phyloP scores from a whole-genome alignment of 2,113 vertebrate species.

The Apaloderma vittatum region DNA sequence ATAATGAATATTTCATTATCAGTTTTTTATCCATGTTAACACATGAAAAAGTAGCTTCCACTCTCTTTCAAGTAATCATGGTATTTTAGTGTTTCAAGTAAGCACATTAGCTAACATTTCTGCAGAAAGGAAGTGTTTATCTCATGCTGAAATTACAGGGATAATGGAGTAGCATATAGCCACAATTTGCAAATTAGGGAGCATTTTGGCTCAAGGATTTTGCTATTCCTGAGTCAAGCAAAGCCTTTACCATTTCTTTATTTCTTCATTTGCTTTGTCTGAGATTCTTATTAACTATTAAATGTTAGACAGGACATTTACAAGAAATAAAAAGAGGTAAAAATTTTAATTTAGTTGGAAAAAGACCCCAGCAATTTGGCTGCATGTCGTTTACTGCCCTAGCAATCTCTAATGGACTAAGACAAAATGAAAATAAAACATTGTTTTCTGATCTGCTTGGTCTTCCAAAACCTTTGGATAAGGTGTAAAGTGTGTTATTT shows the following conservation, averaged over 20 bases:
- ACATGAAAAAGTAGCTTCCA: not conserved
- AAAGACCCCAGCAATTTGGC: not conserved
- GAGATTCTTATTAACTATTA: not conserved
- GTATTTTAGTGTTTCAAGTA: not conserved
- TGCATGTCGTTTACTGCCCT: not conserved
- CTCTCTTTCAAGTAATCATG: not conserved
- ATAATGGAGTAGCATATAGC: not conserved
- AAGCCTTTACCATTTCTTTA: not conserved
- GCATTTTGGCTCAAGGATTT: not conserved
- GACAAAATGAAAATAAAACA: not conserved
- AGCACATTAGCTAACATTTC: not conserved
- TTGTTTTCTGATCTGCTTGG: not conserved
- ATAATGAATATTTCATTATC: not conserved
- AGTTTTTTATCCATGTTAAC: not conserved
- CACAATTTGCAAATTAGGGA: not conserved
- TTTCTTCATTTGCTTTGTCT: slow-evolving; percentile 4
- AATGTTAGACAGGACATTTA: not conserved
- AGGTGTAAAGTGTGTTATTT: not conserved
- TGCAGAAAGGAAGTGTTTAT: not conserved
- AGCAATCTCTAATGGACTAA: not conserved
- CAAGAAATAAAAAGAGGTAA: not conserved
- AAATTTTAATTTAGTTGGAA: not conserved
- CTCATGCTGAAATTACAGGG: not conserved
- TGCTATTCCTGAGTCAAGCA: not conserved
- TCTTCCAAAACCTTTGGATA: not conserved